Conservation (phyloP, 2,113 vertebrate genomes). For the Pelmatolapia mariae region DNA sequence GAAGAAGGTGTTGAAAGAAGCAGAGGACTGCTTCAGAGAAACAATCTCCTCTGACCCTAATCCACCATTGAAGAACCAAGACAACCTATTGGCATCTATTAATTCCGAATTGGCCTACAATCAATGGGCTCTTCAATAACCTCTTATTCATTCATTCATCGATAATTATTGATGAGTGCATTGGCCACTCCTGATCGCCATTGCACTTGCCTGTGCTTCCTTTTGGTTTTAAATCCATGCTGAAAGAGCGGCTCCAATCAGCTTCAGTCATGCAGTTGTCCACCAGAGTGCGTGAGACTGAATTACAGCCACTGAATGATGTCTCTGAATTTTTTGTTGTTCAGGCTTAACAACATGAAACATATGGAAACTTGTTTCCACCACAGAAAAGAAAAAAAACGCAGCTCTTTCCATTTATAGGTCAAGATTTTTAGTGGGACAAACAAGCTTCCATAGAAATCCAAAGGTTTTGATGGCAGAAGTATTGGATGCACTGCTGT, state of each 20-base stretch:
- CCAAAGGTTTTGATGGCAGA: background rate
- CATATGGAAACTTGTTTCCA: background rate
- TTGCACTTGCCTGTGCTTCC: background rate
- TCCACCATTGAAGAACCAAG: constrained; percentile 48
- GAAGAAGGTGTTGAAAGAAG: background rate
- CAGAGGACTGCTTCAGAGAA: background rate
- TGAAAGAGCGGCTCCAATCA: background rate
- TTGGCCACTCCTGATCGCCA: background rate
- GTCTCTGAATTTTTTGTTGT: too few species aligned
- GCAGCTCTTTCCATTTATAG: background rate
- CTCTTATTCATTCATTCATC: constrained; percentile 60
- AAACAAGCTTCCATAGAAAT: background rate
- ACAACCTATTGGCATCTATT: constrained; percentile 59
- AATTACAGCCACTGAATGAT: background rate
- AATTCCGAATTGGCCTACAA: constrained; percentile 49
- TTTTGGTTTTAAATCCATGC: background rate
- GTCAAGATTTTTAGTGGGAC: background rate
- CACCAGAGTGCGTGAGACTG: background rate
- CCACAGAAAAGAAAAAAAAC: background rate
- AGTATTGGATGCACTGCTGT: background rate
- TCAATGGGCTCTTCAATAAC: constrained; percentile 57
- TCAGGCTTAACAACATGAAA: too few species aligned
- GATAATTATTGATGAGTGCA: constrained; percentile 12
- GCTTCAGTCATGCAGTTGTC: background rate
- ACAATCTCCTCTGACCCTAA: constrained; percentile 24